Evolutionary conservation across 2,888 invertebrate genomes (phyloP).

Genomic region (Ligdia adustata): DNA sequence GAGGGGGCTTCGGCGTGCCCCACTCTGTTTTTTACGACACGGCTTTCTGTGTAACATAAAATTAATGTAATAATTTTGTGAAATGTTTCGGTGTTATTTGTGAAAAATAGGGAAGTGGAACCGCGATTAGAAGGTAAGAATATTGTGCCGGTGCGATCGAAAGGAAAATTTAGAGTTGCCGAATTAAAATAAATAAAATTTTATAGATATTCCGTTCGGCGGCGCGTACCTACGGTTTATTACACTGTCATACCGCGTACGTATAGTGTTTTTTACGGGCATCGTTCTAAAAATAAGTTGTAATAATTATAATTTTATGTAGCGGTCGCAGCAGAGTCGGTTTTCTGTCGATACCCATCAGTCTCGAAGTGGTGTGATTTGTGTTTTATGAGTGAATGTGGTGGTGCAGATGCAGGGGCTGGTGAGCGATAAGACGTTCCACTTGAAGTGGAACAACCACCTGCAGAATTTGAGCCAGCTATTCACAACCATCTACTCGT

Average conservation of each 20-base stretch:
- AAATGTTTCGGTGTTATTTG: slow-evolving; percentile 83
- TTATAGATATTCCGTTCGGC: slow-evolving; percentile 80
- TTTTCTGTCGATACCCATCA: slow-evolving; percentile 77
- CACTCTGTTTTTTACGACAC: slow-evolving; percentile 85
- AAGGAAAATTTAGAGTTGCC: slow-evolving; percentile 61
- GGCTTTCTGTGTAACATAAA: slow-evolving; percentile 84
- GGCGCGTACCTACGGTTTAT: slow-evolving; percentile 82
- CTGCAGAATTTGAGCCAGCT: slow-evolving; percentile 88
- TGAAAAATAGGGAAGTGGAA: slow-evolving; percentile 79
- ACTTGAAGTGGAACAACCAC: slow-evolving; percentile 89
- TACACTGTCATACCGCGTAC: slow-evolving; percentile 84
- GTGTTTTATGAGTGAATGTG: slow-evolving; percentile 71
- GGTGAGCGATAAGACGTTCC: slow-evolving; percentile 87
- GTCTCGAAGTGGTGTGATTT: slow-evolving; percentile 70
- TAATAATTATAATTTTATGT: slow-evolving; percentile 85
- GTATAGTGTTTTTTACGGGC: slow-evolving; percentile 85
- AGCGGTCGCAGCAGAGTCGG: slow-evolving; percentile 79
- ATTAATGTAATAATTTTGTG: slow-evolving; percentile 84
- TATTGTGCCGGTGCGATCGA: slow-evolving; percentile 61
- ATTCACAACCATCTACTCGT: slow-evolving; percentile 87
- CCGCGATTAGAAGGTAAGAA: slow-evolving; percentile 77
- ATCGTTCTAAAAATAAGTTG: slow-evolving; percentile 85
- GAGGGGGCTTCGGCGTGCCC: slow-evolving; percentile 84
- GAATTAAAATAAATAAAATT: slow-evolving; percentile 74
- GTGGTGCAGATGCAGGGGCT: slow-evolving; percentile 82